These are phyloP conservation scores for Agonopterix subpropinquella DNA, from an alignment of 2,888 invertebrate species.

Conservation along the genomic window DNA sequence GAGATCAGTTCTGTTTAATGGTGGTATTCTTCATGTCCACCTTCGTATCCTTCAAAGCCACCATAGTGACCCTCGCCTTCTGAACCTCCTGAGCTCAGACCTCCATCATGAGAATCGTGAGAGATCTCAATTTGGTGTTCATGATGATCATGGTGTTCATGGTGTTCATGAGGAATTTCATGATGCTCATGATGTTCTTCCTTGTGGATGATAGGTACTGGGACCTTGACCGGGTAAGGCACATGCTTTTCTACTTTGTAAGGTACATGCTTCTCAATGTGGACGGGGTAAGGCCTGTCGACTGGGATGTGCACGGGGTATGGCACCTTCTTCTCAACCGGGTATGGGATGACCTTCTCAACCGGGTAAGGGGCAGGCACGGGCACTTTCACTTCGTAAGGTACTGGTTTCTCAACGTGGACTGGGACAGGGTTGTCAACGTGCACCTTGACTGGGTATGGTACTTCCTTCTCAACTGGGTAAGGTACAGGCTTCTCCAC, in stretches of 20 bases:
- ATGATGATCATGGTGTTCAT: constrained; percentile 34
- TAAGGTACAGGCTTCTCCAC: constrained; percentile 86
- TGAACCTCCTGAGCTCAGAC: constrained; percentile 16
- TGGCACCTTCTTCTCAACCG: constrained; percentile 79
- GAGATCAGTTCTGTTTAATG: constrained; percentile 70
- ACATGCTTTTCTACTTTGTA: constrained; percentile 80
- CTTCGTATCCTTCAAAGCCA: constrained; percentile 27
- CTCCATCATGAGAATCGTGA: constrained; percentile 1
- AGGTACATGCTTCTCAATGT: constrained; percentile 81
- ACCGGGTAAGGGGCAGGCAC: constrained; percentile 83
- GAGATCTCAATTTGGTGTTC: constrained; percentile 1
- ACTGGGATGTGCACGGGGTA: constrained; percentile 79
- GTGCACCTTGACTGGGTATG: constrained; percentile 81
- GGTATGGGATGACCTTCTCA: constrained; percentile 78
- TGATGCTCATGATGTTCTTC: constrained; percentile 40
- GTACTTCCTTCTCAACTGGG: constrained; percentile 82
- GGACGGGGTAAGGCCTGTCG: constrained; percentile 75
- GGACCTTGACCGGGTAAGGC: constrained; percentile 82
- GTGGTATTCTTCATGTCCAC: constrained; percentile 51
- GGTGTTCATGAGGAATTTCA: constrained; percentile 25
- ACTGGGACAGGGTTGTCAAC: constrained; percentile 82
- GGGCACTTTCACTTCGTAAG: constrained; percentile 83
- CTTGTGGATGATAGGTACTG: constrained; percentile 78
- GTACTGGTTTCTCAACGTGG: constrained; percentile 86
- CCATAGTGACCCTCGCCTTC: constrained; percentile 22